Base-by-base conservation (phyloP, 2,888 invertebrate genomes). In the Agonopterix arenella region DNA sequence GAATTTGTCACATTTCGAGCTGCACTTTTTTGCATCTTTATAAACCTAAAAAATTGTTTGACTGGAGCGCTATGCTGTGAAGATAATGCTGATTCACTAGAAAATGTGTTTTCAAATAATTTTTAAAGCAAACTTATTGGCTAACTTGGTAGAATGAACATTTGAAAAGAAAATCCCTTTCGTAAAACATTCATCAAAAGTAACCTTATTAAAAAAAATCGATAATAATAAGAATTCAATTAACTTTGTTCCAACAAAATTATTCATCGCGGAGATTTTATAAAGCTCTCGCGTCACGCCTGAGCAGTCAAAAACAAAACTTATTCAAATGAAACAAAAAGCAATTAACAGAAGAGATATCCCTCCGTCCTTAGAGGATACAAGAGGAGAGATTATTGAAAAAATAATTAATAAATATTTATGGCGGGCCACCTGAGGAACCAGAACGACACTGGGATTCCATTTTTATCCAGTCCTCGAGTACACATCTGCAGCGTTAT, bases 371-470 rank as follows among this genome's bases (percentile, higher is more conserved):
- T 79, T 64, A 56, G 82, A 82, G 84, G 80, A 81, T 78, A 78
- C 79, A 72, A 70, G 79, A 76, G 76, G 78, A 79, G 84, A 88
- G 88, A 85, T 88, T 89, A 89, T 88, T 89, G 89, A 89, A 89
- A 89, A 88, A 89, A 89, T 86, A 88, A 89, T 89, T 89, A 88
- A 89, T 89, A 89, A 89, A 89, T 89, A 89, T 89, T 89, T 89
- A 89, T 89, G 84, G 77, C 77, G 66, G 62, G 84, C 85, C 88
- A 88, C 86, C 89, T 88, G 86, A 86, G 86, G 72, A 82, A 70
- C 81, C 76, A 75, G 44, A 50, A 47, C 47, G 45, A 28, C 43
- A 73, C 73, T 68, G 70, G 71, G 74, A 78, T 79, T 77, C 70
- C 72, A 70, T 80, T 85, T 86, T 84, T 85, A 84, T 83, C 80